Conservation (phyloP, 2,888 invertebrate species). For the Emmelina monodactyla region DNA sequence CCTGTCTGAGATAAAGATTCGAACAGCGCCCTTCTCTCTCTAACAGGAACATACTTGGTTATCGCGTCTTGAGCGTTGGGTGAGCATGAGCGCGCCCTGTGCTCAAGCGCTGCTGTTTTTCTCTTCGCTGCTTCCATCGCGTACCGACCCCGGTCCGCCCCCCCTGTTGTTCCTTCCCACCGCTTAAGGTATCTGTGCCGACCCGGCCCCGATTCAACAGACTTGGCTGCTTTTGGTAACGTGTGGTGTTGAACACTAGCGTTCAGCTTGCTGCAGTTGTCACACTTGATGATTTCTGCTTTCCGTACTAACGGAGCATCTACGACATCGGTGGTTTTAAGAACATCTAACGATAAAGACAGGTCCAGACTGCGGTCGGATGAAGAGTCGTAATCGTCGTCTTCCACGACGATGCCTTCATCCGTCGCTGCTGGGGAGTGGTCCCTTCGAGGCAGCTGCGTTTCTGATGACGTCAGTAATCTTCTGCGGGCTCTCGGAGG, state of each 20-base stretch:
- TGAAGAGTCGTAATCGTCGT: constrained; percentile 64
- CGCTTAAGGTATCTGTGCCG: constrained; percentile 50
- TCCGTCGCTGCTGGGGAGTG: constrained; percentile 59
- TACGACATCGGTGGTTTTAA: constrained; percentile 49
- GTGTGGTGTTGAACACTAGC: constrained; percentile 44
- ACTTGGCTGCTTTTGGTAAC: constrained; percentile 46
- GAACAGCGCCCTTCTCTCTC: constrained; percentile 73
- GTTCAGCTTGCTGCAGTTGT: constrained; percentile 53
- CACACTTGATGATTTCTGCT: constrained; percentile 53
- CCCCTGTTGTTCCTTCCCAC: constrained; percentile 52
- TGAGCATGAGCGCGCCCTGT: constrained; percentile 52
- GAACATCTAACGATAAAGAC: constrained; percentile 56
- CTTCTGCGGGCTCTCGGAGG: constrained; percentile 54
- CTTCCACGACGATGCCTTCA: constrained; percentile 63
- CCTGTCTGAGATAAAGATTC: constrained; percentile 73
- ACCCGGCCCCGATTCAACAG: constrained; percentile 44
- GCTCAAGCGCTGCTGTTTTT: constrained; percentile 48
- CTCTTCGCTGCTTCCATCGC: constrained; percentile 50
- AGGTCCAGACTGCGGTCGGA: constrained; percentile 65
- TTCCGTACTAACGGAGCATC: constrained; percentile 43
- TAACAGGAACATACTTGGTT: constrained; percentile 74
- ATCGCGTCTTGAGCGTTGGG: constrained; percentile 52
- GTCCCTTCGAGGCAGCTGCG: constrained; percentile 43
- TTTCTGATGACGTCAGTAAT: constrained; percentile 45
- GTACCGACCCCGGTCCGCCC: constrained; percentile 44